Evolutionary conservation across 1,140 invertebrate species (phyloP), one percentile per base, ranked within the genome.

Genomic region (Metaphire vulgaris): DNA sequence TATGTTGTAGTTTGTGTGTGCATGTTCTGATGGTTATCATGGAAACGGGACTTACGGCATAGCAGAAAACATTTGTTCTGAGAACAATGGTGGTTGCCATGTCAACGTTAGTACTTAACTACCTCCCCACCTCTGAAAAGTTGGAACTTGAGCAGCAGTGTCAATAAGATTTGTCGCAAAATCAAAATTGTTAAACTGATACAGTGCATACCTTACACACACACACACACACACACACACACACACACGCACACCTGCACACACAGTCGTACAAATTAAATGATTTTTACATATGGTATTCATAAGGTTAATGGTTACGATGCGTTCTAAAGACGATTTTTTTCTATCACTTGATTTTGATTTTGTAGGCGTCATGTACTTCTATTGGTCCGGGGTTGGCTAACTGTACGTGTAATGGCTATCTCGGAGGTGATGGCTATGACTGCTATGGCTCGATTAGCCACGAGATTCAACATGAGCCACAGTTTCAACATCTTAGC

Each of bases 51-150:
- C 80, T 2, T 74, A 70, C 32, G 84, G 83, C 76, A 31, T 75
- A 15, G 74, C 79, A 14, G 78, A 77, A 14, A 77, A 85, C 75
- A 77, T 77, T 0, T 85, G 83, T 77, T 33, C 76, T 1, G 68
- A 76, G 28, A 78, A 83, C 73, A 85, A 84, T 80, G 83, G 83
- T 26, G 83, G 83, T 1, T 85, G 83, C 75, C 76, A 84, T 76
- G 14, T 68, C 1, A 79, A 80, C 79, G 83, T 85, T 77, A 68
- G 80, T 76, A 1, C 6, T 56, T 33, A 15, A 56, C 0, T 32
- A 16, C n/a, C n/a, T n/a, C n/a, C n/a, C n/a, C n/a, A n/a, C 66
- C 12, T 31, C 26, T 12, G 14, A 69, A 32, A 33, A 33, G 32
- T 21, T 21, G 32, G 56, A 14, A 32, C 1, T 28, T 72, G 32